These are phyloP conservation scores for Tetragnatha montana DNA, from an alignment of 2,888 invertebrate genomes.

Conservation along the genomic window DNA sequence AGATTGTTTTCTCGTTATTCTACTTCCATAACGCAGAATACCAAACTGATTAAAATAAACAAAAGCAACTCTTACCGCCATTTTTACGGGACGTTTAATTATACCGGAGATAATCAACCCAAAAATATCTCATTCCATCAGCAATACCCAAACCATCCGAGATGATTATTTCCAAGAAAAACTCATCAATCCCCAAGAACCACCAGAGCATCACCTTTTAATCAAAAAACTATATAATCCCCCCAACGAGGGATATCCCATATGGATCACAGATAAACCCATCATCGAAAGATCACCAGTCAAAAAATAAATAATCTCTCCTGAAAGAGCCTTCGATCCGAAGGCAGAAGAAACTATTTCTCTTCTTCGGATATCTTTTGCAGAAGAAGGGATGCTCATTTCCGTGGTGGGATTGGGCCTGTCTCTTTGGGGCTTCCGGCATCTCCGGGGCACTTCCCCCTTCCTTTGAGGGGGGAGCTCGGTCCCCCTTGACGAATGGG, in stretches of 20 bases:
- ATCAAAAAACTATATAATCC: not conserved
- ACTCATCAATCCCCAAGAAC: not conserved
- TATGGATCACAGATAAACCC: not conserved
- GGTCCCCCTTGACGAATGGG: slow-evolving; percentile 3
- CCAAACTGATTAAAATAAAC: too few species aligned
- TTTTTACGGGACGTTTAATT: too few species aligned
- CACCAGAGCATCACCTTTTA: not conserved
- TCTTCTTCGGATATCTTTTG: not conserved
- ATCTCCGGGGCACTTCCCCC: slow-evolving; percentile 37
- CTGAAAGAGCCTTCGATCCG: not conserved
- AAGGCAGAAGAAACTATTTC: not conserved
- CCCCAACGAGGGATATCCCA: not conserved
- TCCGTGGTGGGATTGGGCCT: slow-evolving; percentile 45
- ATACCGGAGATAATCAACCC: too few species aligned
- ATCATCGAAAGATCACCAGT: not conserved
- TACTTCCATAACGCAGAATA: too few species aligned
- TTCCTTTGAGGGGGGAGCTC: not conserved
- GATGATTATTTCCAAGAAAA: too few species aligned
- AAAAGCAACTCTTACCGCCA: too few species aligned
- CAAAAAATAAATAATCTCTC: not conserved
- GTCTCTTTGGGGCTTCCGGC: slow-evolving; percentile 31
- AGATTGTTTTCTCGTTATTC: too few species aligned
- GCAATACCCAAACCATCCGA: too few species aligned
- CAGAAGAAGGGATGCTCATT: slow-evolving; percentile 32
- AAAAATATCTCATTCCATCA: too few species aligned